Evolutionary conservation across 2,113 vertebrate genomes (phyloP).

Genomic region (Lutjanus erythropterus): DNA sequence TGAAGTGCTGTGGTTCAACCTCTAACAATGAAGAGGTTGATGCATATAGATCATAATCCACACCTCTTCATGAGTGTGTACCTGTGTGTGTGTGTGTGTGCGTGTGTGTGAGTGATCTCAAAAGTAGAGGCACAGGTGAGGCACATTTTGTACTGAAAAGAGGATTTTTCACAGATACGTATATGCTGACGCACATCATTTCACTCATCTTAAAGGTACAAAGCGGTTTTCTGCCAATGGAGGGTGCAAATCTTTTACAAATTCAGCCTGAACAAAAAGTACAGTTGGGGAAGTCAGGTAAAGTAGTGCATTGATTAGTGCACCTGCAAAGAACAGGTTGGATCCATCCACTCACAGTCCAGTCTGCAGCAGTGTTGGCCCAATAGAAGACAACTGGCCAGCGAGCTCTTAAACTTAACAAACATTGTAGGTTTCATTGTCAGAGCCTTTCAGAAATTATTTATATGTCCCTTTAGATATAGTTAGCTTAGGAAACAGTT

Average conservation of each 20-base stretch:
- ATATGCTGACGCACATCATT: not conserved
- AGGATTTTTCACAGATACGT: not conserved
- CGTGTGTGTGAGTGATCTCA: not conserved
- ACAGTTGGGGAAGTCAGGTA: not conserved
- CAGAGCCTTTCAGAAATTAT: no score
- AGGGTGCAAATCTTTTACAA: not conserved
- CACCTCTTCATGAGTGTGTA: not conserved
- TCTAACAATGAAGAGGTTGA: conserved; percentile 16
- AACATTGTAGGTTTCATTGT: no score
- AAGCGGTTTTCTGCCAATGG: not conserved
- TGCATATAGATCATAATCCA: not conserved
- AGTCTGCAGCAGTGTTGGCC: not conserved
- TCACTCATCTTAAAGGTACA: not conserved
- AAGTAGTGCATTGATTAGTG: not conserved
- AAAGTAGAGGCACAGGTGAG: not conserved
- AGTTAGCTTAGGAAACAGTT: no score
- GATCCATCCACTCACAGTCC: not conserved
- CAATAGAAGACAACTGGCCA: not conserved
- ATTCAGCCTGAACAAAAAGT: conserved; percentile 8
- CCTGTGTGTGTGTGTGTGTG: not conserved
- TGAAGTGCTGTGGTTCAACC: not conserved
- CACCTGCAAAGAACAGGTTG: not conserved
- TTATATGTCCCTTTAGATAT: no score
- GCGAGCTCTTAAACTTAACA: not conserved
- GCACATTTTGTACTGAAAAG: not conserved